Percentiles rank a stretch among this genome's conserved stretches.
These are phyloP conservation scores for Pseudomyrmex dendroicus DNA, from an alignment of 1,140 invertebrate species.

Conservation along the genomic window DNA sequence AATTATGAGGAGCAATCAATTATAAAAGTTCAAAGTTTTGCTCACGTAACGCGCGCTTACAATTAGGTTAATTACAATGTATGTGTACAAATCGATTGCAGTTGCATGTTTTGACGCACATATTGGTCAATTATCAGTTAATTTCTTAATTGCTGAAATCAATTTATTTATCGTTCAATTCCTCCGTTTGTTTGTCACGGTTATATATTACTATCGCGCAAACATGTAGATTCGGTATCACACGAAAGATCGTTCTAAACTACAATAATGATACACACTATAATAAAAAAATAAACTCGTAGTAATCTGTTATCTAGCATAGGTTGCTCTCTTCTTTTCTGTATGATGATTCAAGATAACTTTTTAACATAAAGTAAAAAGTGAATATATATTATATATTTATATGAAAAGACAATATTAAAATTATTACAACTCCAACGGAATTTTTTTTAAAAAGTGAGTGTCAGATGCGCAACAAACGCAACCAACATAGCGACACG, in stretches of 20 bases:
- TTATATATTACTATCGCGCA: constrained; percentile 23
- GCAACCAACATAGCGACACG: no score
- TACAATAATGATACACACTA: constrained; percentile 18
- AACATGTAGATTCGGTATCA: constrained; percentile 10
- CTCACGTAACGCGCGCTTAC: constrained; percentile 24
- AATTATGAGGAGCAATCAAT: constrained; percentile 71
- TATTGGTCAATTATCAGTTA: constrained; percentile 58
- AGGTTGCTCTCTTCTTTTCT: no score
- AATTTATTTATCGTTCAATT: constrained; percentile 30
- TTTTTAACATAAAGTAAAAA: no score
- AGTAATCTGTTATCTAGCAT: constrained; percentile 22
- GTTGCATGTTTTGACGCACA: constrained; percentile 15
- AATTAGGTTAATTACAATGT: constrained; percentile 22
- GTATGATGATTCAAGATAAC: no score
- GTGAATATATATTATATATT: no score
- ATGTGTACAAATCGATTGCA: background rate
- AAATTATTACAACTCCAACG: no score
- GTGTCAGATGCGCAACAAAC: no score
- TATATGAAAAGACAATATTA: no score
- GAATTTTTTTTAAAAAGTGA: no score
- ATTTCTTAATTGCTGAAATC: constrained; percentile 69
- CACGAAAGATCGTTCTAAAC: constrained; percentile 42
- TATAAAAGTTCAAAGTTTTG: constrained; percentile 52
- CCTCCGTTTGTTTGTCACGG: constrained; percentile 29
- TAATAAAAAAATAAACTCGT: constrained; percentile 15